Conservation (phyloP, 2,888 invertebrate species). For the Drosophila kambysellisi region DNA sequence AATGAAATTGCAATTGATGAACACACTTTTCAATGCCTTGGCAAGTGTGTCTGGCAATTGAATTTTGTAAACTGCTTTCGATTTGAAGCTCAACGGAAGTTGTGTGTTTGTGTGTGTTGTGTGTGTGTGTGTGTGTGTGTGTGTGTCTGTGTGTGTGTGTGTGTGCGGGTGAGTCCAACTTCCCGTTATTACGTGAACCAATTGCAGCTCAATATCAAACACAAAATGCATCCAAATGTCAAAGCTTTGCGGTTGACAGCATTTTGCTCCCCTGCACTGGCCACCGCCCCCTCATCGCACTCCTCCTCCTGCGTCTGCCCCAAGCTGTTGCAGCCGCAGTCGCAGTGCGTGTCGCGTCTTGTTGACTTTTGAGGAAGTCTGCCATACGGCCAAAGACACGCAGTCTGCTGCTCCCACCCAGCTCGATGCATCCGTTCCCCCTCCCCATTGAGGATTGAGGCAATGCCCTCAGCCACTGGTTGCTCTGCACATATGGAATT, state of each 20-base stretch:
- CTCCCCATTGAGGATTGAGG: constrained; percentile 10
- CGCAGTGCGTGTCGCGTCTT: constrained; percentile 37
- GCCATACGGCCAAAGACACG: constrained; percentile 39
- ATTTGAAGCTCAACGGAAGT: constrained; percentile 35
- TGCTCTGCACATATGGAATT: constrained; percentile 22
- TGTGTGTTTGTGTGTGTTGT: constrained; percentile 6
- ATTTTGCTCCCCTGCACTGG: not conserved
- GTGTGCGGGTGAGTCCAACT: constrained; percentile 36
- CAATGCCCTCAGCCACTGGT: constrained; percentile 40
- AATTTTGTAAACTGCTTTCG: constrained; percentile 10
- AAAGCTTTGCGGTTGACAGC: constrained; percentile 57
- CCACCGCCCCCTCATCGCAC: not conserved
- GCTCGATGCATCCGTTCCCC: constrained; percentile 3
- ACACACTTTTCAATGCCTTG: not conserved
- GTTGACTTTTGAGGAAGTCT: constrained; percentile 55
- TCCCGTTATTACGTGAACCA: constrained; percentile 55
- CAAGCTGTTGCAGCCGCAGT: constrained; percentile 11
- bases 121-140: constrained; percentile 1
- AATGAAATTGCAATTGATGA: not conserved
- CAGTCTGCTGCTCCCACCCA: constrained; percentile 27
- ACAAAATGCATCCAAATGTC: constrained; percentile 55
- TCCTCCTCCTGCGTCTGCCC: not conserved
- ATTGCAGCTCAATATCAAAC: constrained; percentile 58
- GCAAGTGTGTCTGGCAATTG: constrained; percentile 22
- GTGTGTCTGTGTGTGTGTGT: constrained; percentile 11